phyloP scores from a whole-genome alignment of 2,888 invertebrate genomes.

The Nymphalis polychloros region DNA sequence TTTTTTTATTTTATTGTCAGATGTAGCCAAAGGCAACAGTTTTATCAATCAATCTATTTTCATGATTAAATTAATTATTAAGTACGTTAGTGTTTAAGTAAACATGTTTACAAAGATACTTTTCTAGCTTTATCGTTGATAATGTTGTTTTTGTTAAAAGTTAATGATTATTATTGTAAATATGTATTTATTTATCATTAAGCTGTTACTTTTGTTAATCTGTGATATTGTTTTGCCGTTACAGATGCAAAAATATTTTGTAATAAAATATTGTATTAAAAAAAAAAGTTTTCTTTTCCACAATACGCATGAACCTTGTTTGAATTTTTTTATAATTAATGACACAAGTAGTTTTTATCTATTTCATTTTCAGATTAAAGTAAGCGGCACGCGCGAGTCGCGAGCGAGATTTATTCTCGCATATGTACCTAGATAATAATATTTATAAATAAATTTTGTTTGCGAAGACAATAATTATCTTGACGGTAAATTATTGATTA shows the following conservation, averaged over 20 bases:
- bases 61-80: neutral
- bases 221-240: slow-evolving; percentile 12
- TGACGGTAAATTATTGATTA: neutral
- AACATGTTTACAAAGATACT: neutral
- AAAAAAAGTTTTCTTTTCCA: neutral
- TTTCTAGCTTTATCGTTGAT: neutral
- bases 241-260: slow-evolving; percentile 9
- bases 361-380: neutral
- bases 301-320: too few relatives aligned
- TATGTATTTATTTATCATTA: neutral
- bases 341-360: too few relatives aligned
- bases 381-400: neutral
- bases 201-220: neutral
- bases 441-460: neutral
- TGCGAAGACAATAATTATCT: neutral
- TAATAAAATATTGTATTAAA: neutral
- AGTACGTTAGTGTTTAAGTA: neutral
- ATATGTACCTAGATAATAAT: neutral
- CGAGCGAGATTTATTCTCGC: neutral
- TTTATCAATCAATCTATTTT: neutral
- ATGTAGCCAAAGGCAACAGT: too few relatives aligned
- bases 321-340: too few relatives aligned
- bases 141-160: neutral
- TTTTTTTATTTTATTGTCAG: too few relatives aligned
- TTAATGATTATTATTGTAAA: slow-evolving; percentile 1